Evolutionary conservation across 2,888 invertebrate genomes (phyloP).

Genomic region (Oscheius sp.): DNA sequence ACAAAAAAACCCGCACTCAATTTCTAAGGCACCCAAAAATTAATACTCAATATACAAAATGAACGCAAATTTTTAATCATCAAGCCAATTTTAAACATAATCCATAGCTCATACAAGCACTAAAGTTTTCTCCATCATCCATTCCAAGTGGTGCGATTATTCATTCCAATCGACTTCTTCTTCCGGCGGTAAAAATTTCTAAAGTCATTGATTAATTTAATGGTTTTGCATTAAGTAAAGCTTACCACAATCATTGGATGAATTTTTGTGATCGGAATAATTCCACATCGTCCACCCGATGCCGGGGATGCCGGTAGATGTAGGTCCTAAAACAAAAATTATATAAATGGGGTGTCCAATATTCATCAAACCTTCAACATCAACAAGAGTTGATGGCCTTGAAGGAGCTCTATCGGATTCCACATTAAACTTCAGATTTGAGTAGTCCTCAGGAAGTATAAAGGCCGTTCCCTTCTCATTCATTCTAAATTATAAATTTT

Average conservation of each 20-base stretch:
- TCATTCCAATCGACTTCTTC: conserved; percentile 41
- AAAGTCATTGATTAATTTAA: conserved; percentile 42
- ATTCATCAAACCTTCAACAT: too few relatives aligned
- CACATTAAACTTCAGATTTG: background rate
- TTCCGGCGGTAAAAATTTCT: conserved; percentile 38
- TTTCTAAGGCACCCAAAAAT: too few relatives aligned
- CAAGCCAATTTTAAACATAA: background rate
- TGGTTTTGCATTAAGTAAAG: conserved; percentile 39
- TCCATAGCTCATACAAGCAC: background rate
- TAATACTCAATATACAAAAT: background rate
- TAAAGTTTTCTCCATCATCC: background rate
- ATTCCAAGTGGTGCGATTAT: conserved; percentile 28
- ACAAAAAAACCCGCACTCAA: background rate
- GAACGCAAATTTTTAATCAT: background rate
- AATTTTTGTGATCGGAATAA: conserved; percentile 37
- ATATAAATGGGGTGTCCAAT: too few relatives aligned
- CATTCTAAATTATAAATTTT: background rate
- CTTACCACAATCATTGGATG: conserved; percentile 34
- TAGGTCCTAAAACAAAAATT: too few relatives aligned
- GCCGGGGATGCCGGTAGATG: conserved; percentile 39
- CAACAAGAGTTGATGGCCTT: conserved; percentile 4
- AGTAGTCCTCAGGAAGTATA: background rate
- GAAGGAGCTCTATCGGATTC: background rate
- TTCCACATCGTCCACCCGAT: conserved; percentile 39
- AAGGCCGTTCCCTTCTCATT: background rate